Evolutionary conservation across 2,113 vertebrate species (phyloP), one percentile per base, ranked within the genome.

Genomic region (Heliornis fulica): DNA sequence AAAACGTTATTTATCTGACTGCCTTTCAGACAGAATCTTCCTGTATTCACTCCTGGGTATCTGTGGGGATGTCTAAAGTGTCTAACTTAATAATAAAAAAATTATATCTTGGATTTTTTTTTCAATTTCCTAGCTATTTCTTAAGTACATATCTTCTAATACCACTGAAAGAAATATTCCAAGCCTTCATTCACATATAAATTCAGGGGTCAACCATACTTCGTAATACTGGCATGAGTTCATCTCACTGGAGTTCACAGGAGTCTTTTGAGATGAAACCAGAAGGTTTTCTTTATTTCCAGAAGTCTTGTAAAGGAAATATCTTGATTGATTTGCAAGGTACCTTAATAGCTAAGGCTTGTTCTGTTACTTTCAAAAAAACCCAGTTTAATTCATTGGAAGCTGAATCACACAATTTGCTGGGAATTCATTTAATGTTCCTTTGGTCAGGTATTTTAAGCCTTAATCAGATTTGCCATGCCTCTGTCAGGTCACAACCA

Each of bases 1-100:
- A n/a, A n/a, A n/a, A n/a, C n/a, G n/a, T n/a, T n/a, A n/a, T 46
- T 68, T 64, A 43, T 78, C 82, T 0, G 0, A 34, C 34, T 50
- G 5, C 13, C 60, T 90, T 88, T 92, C 68, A 74, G 31, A 57
- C 23, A 46, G 15, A 4, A 88, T 76, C 15, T 70, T 87, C 28
- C 23, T 64, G 7, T 76, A 12, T 65, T 83, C 36, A 48, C 26
- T 36, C 11, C 63, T 89, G 59, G 18, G 15, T 92, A 76, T 60
- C 40, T 43, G 40, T 60, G 61, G 69, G 36, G 36, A 60, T 60
- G 40, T 60, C 89, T 83, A 48, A 83, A 88, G 53, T 64, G 34
- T 82, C 31, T 77, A n/a, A 69, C 76, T 86, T 28, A 3, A 0
- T 51, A 51, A 83, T 53, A 16, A 56, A 48, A 90, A 88, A n/a